A percentile compares a stretch with the other conserved stretches of the same genome.
Evolutionary conservation across 2,888 invertebrate genomes (phyloP).

Genomic region (Harpagoxenus sublaevis): DNA sequence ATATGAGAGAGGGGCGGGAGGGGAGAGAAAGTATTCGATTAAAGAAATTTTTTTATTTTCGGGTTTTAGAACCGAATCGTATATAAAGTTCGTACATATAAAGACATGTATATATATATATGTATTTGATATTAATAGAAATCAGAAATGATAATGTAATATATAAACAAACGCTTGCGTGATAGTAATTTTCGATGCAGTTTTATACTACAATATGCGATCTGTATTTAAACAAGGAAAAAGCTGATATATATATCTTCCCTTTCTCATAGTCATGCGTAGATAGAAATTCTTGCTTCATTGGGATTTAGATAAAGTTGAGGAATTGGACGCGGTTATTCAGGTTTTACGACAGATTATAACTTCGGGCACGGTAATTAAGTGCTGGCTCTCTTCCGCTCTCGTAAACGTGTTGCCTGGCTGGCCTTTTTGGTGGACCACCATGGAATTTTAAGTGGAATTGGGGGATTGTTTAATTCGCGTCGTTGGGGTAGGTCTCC

Average conservation of each 20-base stretch:
- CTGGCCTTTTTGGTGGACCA: slow-evolving; percentile 69
- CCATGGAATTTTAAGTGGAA: slow-evolving; percentile 76
- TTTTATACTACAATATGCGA: not conserved
- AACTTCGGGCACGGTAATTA: slow-evolving; percentile 77
- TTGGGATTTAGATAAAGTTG: slow-evolving; percentile 77
- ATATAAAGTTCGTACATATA: too few relatives aligned
- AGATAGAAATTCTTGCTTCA: slow-evolving; percentile 53
- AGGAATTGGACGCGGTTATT: slow-evolving; percentile 80
- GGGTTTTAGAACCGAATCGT: too few relatives aligned
- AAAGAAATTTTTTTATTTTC: slow-evolving; percentile 18
- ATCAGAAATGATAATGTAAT: not conserved
- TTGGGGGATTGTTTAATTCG: slow-evolving; percentile 77
- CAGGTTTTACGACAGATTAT: slow-evolving; percentile 81
- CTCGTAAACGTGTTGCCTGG: slow-evolving; percentile 63
- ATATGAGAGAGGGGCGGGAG: not conserved
- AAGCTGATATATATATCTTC: not conserved
- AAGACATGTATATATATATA: too few relatives aligned
- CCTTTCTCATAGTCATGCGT: not conserved
- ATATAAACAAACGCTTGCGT: not conserved
- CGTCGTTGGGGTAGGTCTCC: slow-evolving; percentile 62
- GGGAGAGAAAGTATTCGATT: not conserved
- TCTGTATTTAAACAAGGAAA: slow-evolving; percentile 2
- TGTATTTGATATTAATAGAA: not conserved
- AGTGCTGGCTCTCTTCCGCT: slow-evolving; percentile 66
- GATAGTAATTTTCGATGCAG: not conserved